Evolutionary conservation across 2,888 invertebrate genomes (phyloP), one percentile per base, ranked within the genome.

Genomic region (Tetragonisca angustula): DNA sequence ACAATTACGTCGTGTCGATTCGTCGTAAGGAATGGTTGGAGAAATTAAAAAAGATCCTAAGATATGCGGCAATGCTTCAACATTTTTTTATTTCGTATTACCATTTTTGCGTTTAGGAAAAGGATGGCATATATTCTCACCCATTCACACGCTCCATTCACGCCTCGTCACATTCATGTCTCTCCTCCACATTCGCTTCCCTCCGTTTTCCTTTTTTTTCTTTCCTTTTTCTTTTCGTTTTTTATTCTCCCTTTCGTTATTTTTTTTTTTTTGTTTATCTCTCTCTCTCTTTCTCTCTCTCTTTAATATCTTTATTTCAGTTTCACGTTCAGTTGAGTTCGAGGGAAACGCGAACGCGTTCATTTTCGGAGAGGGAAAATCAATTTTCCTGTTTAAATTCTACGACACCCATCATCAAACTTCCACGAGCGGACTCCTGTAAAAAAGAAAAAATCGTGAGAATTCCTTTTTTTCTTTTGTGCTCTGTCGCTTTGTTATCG

Each of bases 391-490:
- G 70, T 73, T 54, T 67, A 82, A 77, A 76, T 52, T 65, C 73
- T 76, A 85, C 61, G 76, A 76, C 65, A 62, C 68, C 77, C 62
- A 21, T 84, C 62, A 56, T 84, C 77, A 84, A 80, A 85, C 27
- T 70, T 84, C 85, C 84, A 71, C 27, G 36, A 77, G 84, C 24
- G 84, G 85, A 80, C 59, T 74, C 84, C 85, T 85, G 85, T 59
- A 85, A 85, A 85, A 84, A 70, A 77, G 76, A 79, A 65, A 79
- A 70, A 32, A 49, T 36, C 36, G 61, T 85, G 65, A 85, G 73
- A 85, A 67, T 54, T 24, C 5, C 19, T 74, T 73, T 36, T 56
- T 54, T 65, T 11, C 21, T n/a, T 24, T 36, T 27, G 43, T 9
- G 9, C 11, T 13, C n/a, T 50, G 17, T 21, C 15, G 17, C 17